A percentile compares a stretch with the other conserved stretches of the same genome.
Conservation (phyloP, 2,888 invertebrate genomes). For the Ceriagrion tenellum region DNA sequence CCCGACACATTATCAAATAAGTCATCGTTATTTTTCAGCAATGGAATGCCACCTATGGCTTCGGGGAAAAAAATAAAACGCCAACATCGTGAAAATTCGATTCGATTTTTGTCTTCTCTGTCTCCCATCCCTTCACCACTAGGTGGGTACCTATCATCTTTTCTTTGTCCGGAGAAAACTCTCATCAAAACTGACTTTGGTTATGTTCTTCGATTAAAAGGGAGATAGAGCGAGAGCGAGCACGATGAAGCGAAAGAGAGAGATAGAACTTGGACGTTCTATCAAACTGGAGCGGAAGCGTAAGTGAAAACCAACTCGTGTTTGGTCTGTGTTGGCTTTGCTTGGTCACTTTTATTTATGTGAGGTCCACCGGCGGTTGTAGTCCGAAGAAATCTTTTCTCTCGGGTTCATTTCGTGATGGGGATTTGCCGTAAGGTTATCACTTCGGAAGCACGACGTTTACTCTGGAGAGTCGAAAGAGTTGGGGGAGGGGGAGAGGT, state of each 20-base stretch:
- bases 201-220: constrained; percentile 20
- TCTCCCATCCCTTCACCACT: neutral
- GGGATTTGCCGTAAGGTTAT: constrained; percentile 47
- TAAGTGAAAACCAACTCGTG: constrained; percentile 53
- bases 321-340: constrained; percentile 43
- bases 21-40: constrained; percentile 29
- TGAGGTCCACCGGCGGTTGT: constrained; percentile 45
- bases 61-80: constrained; percentile 10
- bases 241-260: neutral
- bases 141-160: neutral
- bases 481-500: neutral
- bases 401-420: constrained; percentile 54
- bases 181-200: constrained; percentile 40
- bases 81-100: neutral
- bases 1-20: constrained; percentile 28
- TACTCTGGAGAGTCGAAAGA: neutral
- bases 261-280: constrained; percentile 39
- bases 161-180: neutral
- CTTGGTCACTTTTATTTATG: constrained; percentile 16
- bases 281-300: constrained; percentile 53
- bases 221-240: neutral
- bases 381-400: constrained; percentile 6
- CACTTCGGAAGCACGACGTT: constrained; percentile 54
- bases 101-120: constrained; percentile 34
- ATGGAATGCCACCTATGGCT: neutral